phyloP scores from a whole-genome alignment of 2,113 vertebrate species.

The Corythoichthys intestinalis region DNA sequence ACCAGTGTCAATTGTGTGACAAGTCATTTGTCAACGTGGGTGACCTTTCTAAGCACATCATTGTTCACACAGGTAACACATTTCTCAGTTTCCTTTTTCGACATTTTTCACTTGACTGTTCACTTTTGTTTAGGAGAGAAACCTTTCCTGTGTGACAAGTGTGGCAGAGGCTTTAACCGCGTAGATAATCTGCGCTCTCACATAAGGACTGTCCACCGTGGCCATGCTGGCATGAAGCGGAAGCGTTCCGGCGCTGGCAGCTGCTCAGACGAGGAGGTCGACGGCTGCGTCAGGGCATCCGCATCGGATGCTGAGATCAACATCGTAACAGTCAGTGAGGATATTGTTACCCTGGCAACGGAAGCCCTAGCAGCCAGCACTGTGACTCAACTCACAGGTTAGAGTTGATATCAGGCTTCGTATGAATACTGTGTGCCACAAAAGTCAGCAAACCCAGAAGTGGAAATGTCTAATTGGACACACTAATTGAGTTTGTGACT shows the following conservation, averaged over 20 bases:
- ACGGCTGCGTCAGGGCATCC: conserved; percentile 33
- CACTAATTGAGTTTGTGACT: neutral
- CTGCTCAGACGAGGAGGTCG: conserved; percentile 51
- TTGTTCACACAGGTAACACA: conserved; percentile 90
- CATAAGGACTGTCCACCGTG: conserved; percentile 94
- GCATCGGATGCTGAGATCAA: conserved; percentile 80
- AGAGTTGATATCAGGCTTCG: conserved; percentile 12
- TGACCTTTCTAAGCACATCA: conserved; percentile 96
- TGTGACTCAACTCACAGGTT: conserved; percentile 91
- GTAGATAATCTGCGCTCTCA: conserved; percentile 98
- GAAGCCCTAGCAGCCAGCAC: conserved; percentile 85
- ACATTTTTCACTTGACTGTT: neutral
- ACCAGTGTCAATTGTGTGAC: conserved; percentile 92
- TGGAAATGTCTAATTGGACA: neutral
- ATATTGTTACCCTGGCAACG: conserved; percentile 88
- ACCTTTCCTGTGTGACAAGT: conserved; percentile 94
- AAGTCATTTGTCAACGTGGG: conserved; percentile 98
- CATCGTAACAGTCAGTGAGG: conserved; percentile 88
- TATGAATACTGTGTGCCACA: neutral
- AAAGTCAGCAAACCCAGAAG: neutral
- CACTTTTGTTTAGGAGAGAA: conserved; percentile 81
- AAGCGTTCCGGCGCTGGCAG: conserved; percentile 72
- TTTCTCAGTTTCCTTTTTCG: neutral
- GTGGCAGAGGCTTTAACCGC: conserved; percentile 92
- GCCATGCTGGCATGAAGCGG: conserved; percentile 92